A percentile compares a stretch with the other conserved stretches of the same genome.
These are phyloP conservation scores for Muscicapa comitata DNA, from an alignment of 2,797 vertebrate genomes.

Conservation along the genomic window DNA sequence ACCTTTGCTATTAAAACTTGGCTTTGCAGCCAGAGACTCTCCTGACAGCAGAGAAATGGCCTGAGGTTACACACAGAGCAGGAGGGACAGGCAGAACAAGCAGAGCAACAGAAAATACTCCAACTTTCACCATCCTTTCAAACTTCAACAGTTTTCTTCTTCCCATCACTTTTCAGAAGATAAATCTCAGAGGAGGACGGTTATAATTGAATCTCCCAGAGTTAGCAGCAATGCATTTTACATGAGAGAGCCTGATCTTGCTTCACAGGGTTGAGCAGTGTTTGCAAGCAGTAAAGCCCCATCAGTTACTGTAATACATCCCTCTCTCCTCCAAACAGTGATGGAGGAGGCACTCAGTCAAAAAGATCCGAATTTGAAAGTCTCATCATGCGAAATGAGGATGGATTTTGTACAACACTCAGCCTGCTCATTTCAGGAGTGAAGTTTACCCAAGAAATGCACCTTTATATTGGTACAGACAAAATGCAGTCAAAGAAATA, in stretches of 20 bases:
- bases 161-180: neutral
- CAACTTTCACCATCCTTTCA: neutral
- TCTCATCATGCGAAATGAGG: neutral
- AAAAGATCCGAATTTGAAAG: slow-evolving; percentile 40
- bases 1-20: neutral
- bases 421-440: neutral
- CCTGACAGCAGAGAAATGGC: rapidly evolving
- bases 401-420: neutral
- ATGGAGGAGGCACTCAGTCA: neutral
- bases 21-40: neutral
- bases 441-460: neutral
- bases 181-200: neutral
- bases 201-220: neutral
- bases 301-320: neutral
- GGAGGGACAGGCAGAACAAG: neutral
- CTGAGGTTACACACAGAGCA: neutral
- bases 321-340: neutral
- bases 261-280: neutral
- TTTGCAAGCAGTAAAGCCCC: slow-evolving; percentile 26
- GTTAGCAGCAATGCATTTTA: slow-evolving; percentile 33
- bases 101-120: neutral
- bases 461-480: neutral
- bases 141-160: neutral
- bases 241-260: slow-evolving; percentile 6
- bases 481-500: neutral